phyloP scores from a whole-genome alignment of 30 jellyfish, hydroid and myxozoan species.

The Turritopsis rubra region DNA sequence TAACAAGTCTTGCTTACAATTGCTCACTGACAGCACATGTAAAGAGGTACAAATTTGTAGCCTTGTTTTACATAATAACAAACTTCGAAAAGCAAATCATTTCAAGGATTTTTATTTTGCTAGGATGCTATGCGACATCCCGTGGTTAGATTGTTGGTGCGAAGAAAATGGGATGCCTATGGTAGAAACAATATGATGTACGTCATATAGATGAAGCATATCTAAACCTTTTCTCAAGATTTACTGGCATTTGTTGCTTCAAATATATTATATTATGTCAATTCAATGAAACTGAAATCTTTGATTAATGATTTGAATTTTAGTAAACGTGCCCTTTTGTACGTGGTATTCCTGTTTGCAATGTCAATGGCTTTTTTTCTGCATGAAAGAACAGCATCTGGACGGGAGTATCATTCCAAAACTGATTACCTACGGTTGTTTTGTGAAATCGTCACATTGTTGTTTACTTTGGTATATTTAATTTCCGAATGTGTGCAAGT shows the following conservation, averaged over 20 bases:
- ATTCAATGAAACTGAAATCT: not conserved
- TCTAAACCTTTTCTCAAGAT: not conserved
- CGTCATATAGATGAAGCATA: not conserved
- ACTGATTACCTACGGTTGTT: conserved; percentile 49
- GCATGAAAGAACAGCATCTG: conserved; percentile 38
- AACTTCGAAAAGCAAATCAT: not conserved
- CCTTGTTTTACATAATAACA: not conserved
- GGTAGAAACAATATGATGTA: conserved; percentile 60
- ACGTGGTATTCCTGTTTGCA: conserved; percentile 33
- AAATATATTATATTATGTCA: not conserved
- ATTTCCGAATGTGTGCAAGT: conserved; percentile 57
- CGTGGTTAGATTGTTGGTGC: conserved; percentile 69
- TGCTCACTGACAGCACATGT: conserved; percentile 46
- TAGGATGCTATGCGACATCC: conserved; percentile 83
- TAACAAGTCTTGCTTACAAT: conserved; percentile 46
- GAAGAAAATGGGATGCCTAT: conserved; percentile 64
- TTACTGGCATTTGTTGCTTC: not conserved
- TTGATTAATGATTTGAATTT: not conserved
- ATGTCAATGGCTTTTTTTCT: conserved; percentile 54
- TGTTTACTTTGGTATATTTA: conserved; percentile 40
- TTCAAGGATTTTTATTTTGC: not conserved
- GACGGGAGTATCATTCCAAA: conserved; percentile 20
- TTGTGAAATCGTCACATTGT: conserved; percentile 45
- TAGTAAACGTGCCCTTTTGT: conserved; percentile 39
- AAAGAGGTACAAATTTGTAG: conserved; percentile 39